Evolutionary conservation across 2,113 vertebrate genomes (phyloP).

Genomic region (Prionailurus bengalensis): DNA sequence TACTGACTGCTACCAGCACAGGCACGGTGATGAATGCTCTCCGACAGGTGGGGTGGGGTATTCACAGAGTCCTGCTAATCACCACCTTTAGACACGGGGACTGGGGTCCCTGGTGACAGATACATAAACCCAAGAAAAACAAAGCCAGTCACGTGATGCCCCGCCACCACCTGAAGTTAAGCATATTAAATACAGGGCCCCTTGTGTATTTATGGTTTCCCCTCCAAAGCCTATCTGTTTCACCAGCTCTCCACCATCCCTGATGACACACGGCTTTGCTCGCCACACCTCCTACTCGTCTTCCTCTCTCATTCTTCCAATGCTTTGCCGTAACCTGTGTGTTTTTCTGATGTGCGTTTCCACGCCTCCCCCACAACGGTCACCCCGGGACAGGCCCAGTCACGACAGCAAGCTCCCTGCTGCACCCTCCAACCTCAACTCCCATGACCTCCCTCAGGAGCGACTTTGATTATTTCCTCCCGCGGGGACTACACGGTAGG

Average conservation of each 20-base stretch:
- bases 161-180: neutral
- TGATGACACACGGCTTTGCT: neutral
- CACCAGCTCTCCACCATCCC: too few species aligned
- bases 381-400: too few species aligned
- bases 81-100: neutral
- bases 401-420: accelerated
- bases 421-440: accelerated
- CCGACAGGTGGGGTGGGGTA: accelerated
- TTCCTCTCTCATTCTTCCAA: neutral
- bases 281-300: accelerated
- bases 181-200: accelerated
- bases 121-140: neutral
- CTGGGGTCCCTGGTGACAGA: neutral
- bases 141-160: accelerated
- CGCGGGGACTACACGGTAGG: neutral
- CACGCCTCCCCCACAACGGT: accelerated
- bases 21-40: neutral
- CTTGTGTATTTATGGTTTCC: too few species aligned
- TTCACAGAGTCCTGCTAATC: neutral
- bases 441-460: neutral
- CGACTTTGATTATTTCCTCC: too few species aligned
- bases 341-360: accelerated
- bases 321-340: accelerated
- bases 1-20: neutral
- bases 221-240: accelerated